Base-by-base conservation (phyloP, 2,888 invertebrate genomes). In the Acanthosepion lycidas region DNA sequence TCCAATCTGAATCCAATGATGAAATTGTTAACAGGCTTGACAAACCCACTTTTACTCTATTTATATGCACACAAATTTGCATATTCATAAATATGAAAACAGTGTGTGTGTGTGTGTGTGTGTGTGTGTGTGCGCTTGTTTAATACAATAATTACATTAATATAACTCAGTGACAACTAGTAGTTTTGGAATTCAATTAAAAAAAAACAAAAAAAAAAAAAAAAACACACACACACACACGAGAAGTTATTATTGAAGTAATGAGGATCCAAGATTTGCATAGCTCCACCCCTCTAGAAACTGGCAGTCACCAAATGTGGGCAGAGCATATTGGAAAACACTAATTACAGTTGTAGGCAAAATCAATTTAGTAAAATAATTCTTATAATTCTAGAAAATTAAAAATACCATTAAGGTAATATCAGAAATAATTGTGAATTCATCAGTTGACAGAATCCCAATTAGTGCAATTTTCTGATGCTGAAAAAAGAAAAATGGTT, bases 171-270 rank as follows among this genome's bases (percentile, higher is more conserved):
- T n/a, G n/a, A 78, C 23, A 59, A 59, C 23, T 6, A 20, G 23
- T 59, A 59, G 59, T 78, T n/a, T 78, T n/a, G 78, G n/a, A 78
- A 78, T 78, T 78, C n/a, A 78, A 78, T 78, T 78, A 78, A 78
- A 78, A 42, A 42, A 42, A 42, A 42, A 42, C 1, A 42, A 42
- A 42, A 42, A 1, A 33, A 33, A 33, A 33, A 1, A 33, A 33
- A 33, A 33, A 33, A n/a, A n/a, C n/a, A n/a, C n/a, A n/a, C n/a
- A 78, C 23, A n/a, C 78, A 78, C 42, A 42, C 42, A 78, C 33
- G 78, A 78, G 33, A 78, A 78, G 78, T 78, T 26, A 26, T 23
- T 33, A 15, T n/a, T 12, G 33, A 78, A 78, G 9, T 78, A 78
- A 78, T 78, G 78, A 78, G 78, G 78, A 78, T 78, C n/a, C n/a